Conservation (phyloP, 2,888 invertebrate genomes). For the Erpobdella octoculata region DNA sequence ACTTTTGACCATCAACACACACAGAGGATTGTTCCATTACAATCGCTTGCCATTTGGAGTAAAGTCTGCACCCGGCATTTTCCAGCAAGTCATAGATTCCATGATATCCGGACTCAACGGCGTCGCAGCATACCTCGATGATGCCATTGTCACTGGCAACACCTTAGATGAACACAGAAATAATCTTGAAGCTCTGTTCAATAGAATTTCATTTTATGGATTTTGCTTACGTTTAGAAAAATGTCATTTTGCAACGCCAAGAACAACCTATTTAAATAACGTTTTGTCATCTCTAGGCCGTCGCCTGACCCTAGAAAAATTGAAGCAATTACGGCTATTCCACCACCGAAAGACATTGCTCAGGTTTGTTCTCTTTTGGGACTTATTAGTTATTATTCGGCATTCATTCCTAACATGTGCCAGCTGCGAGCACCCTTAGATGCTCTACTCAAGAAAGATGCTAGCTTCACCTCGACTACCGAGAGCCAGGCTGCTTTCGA, state of each 20-base stretch:
- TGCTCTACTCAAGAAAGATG: background rate
- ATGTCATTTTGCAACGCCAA: background rate
- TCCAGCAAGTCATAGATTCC: background rate
- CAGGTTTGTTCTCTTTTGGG: conserved; percentile 4
- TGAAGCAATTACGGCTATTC: conserved; percentile 3
- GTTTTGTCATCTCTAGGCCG: background rate
- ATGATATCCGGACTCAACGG: conserved; percentile 9
- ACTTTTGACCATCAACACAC: background rate
- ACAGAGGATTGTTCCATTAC: background rate
- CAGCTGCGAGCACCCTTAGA: background rate
- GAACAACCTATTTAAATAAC: background rate
- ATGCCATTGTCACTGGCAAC: conserved; percentile 10
- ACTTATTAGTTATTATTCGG: background rate
- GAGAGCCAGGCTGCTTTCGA: background rate
- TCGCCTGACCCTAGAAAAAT: conserved; percentile 17
- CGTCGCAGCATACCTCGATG: background rate
- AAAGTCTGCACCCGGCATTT: conserved; percentile 6
- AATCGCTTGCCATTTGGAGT: background rate
- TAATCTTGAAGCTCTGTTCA: background rate
- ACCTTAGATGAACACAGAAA: background rate
- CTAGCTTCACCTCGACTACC: background rate
- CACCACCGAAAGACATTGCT: background rate
- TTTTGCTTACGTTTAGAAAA: background rate
- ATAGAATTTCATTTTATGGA: background rate
- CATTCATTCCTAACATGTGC: background rate